Evolutionary conservation across 1,140 invertebrate species (phyloP).

Genomic region (Drosophila nigrodunni): DNA sequence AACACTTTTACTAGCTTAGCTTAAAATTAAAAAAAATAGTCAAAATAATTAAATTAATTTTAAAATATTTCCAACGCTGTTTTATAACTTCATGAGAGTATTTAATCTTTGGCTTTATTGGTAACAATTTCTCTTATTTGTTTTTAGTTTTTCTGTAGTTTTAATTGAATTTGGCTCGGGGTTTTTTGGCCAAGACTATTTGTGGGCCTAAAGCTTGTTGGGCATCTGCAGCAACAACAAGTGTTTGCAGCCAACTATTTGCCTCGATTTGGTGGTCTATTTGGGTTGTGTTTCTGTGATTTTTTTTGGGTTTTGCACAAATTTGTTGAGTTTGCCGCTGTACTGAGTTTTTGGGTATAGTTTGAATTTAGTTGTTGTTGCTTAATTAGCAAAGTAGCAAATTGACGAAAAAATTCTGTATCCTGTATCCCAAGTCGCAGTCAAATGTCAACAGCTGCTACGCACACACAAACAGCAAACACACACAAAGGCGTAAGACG

Average conservation of each 20-base stretch:
- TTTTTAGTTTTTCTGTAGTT: slow-evolving; percentile 2
- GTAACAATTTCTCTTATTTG: neutral
- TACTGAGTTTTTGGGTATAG: slow-evolving; percentile 15
- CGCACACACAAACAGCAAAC: neutral
- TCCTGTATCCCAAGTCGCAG: slow-evolving; percentile 29
- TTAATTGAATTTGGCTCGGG: neutral
- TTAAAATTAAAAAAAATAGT: too few relatives aligned
- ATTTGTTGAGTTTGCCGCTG: slow-evolving; percentile 1
- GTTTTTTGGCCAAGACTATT: neutral
- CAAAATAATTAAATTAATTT: too few relatives aligned
- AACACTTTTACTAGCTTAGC: too few relatives aligned
- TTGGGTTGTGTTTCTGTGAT: slow-evolving; percentile 20
- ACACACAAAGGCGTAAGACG: slow-evolving; percentile 18
- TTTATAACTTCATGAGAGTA: neutral
- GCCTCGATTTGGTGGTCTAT: slow-evolving; percentile 53
- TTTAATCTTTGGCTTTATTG: neutral
- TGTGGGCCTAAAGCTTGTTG: slow-evolving; percentile 2
- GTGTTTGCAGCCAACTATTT: slow-evolving; percentile 30
- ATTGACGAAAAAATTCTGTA: slow-evolving; percentile 26
- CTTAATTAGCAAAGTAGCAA: slow-evolving; percentile 62
- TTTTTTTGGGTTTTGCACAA: slow-evolving; percentile 14
- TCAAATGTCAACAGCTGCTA: slow-evolving; percentile 69
- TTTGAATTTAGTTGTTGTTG: slow-evolving; percentile 29
- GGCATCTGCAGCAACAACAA: neutral
- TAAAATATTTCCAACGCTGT: too few relatives aligned